phyloP scores from a whole-genome alignment of 1,140 invertebrate genomes.

The Cardiocondyla obscurior region DNA sequence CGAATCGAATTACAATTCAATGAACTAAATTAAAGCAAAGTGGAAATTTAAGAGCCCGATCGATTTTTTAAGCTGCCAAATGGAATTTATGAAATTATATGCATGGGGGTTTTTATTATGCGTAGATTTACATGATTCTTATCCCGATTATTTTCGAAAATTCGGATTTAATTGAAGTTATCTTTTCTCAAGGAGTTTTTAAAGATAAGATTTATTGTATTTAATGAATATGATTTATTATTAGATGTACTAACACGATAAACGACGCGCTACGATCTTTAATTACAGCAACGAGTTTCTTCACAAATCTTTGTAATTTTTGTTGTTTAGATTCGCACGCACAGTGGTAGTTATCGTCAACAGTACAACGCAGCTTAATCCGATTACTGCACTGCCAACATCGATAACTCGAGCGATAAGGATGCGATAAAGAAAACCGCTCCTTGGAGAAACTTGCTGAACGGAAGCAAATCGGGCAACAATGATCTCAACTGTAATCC shows the following conservation, averaged over 20 bases:
- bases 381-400: conserved; percentile 34
- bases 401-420: conserved; percentile 20
- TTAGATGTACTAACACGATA: too few species aligned
- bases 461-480: conserved; percentile 10
- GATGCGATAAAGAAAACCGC: conserved; percentile 28
- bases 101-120: neutral
- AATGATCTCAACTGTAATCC: conserved; percentile 26
- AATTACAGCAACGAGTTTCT: conserved; percentile 27
- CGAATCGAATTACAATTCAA: neutral
- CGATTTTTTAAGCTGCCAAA: neutral
- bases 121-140: neutral
- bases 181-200: too few species aligned
- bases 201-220: too few species aligned
- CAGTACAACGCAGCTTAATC: conserved; percentile 47
- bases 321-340: conserved; percentile 44
- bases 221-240: too few species aligned
- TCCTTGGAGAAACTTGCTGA: conserved; percentile 14
- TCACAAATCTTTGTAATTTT: neutral
- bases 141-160: neutral
- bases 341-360: conserved; percentile 48
- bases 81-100: too few species aligned
- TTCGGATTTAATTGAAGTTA: neutral
- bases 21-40: neutral
- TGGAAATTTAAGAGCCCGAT: neutral
- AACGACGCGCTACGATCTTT: too few species aligned